Evolutionary conservation across 2,888 invertebrate species (phyloP), one percentile per base, ranked within the genome.

Genomic region (Synanthedon tipuliformis): DNA sequence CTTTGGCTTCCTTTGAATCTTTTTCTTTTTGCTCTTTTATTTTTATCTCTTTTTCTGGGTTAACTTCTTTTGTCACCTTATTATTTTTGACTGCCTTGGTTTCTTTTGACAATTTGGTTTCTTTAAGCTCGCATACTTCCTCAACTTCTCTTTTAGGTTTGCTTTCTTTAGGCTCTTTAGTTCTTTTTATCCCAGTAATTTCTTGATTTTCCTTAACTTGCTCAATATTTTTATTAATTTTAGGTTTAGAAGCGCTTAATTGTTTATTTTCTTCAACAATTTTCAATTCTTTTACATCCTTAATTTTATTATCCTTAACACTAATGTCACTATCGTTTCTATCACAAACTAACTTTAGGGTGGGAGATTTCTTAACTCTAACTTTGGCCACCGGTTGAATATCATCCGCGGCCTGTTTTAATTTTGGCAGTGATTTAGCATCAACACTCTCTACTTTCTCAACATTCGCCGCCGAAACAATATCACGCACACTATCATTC

Each of bases 361-460:
- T 77, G 82, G 84, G 80, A 68, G 79, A 71, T 71, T 69, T 74
- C 71, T 71, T 80, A 76, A 74, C 59, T 66, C 75, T 78, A 78
- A 61, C 57, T 61, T 67, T 69, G 65, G 67, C 66, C 57, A 57
- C 59, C 76, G 81, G 71, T 59, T 78, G 76, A 74, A 78, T 75
- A 71, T 81, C 81, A 76, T 65, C 71, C 75, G 75, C 61, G 59
- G 61, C 55, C 63, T 64, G 67, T 62, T 64, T 63, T 59, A 63
- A 69, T 69, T 69, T 73, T 72, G 79, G 81, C 81, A 81, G 81
- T 78, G 79, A 61, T 61, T 61, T 65, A 56, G 61, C 57, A 58
- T 63, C 64, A 55, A 61, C 62, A 54, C 65, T 61, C 34, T 34
- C 34, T 57, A 59, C 69, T 54, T 62, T 65, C 66, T 69, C 75